Conservation (phyloP, 1,140 invertebrate genomes). For the Drosophila melanica region DNA sequence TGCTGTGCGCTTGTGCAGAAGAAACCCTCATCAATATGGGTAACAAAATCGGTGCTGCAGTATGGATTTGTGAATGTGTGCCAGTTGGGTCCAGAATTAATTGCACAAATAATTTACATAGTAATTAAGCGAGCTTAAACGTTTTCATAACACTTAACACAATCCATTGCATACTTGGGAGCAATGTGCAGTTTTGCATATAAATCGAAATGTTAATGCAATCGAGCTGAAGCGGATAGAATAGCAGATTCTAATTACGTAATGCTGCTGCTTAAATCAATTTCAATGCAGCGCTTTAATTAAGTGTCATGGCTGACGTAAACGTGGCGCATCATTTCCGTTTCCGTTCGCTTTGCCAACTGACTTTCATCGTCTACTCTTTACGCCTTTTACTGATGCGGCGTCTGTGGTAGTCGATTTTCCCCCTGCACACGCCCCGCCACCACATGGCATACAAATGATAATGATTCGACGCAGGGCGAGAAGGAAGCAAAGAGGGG, state of each 20-base stretch:
- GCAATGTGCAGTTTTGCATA: conserved; percentile 52
- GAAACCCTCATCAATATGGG: conserved; percentile 62
- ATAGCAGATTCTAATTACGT: conserved; percentile 56
- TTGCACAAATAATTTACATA: conserved; percentile 77
- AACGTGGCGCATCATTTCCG: conserved; percentile 54
- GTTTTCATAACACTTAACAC: conserved; percentile 22
- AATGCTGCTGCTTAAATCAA: conserved; percentile 49
- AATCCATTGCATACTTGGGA: conserved; percentile 3
- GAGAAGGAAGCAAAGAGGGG: neutral
- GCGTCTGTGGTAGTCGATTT: neutral
- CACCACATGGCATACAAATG: neutral
- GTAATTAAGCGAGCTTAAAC: conserved; percentile 54
- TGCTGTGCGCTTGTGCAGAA: conserved; percentile 30
- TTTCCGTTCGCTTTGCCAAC: conserved; percentile 26
- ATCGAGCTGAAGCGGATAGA: conserved; percentile 45
- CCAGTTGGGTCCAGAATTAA: conserved; percentile 45
- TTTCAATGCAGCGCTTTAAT: conserved; percentile 52
- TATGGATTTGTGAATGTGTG: conserved; percentile 7
- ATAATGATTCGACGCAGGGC: neutral
- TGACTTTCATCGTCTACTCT: conserved; percentile 24
- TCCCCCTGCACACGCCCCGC: neutral
- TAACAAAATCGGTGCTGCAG: neutral
- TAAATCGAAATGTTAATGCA: conserved; percentile 66
- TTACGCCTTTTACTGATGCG: neutral
- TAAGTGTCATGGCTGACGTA: conserved; percentile 40